Conservation (phyloP, 2,888 invertebrate genomes). For the Melieria omissa region DNA sequence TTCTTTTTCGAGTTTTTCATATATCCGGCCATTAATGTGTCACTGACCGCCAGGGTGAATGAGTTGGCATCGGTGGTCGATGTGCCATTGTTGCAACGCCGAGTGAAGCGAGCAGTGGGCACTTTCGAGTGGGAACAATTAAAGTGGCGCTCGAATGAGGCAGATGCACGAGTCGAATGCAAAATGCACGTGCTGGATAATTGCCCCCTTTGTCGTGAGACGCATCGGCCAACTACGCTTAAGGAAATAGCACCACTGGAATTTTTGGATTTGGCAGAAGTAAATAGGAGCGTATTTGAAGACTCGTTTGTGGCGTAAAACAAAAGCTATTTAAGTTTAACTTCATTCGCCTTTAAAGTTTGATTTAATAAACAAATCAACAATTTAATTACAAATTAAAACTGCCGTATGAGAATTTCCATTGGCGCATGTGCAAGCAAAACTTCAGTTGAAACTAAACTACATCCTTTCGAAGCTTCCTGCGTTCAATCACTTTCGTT, state of each 20-base stretch:
- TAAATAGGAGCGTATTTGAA: slow-evolving; percentile 51
- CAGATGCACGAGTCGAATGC: neutral
- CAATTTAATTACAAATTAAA: no score
- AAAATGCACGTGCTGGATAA: slow-evolving; percentile 21
- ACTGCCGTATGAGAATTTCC: no score
- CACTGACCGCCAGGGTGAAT: slow-evolving; percentile 77
- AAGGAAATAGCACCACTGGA: slow-evolving; percentile 53
- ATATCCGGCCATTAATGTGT: slow-evolving; percentile 84
- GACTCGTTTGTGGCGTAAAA: neutral
- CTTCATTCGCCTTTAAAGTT: neutral
- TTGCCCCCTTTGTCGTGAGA: slow-evolving; percentile 49
- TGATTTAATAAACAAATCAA: no score
- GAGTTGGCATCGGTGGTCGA: slow-evolving; percentile 72
- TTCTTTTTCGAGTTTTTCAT: slow-evolving; percentile 82
- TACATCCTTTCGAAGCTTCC: no score
- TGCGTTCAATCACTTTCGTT: slow-evolving; percentile 62
- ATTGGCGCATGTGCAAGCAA: no score
- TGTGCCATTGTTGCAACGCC: slow-evolving; percentile 38
- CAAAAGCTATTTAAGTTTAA: neutral
- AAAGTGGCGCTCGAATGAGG: neutral
- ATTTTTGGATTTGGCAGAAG: slow-evolving; percentile 57
- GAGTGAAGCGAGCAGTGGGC: slow-evolving; percentile 24
- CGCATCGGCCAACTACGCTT: slow-evolving; percentile 47
- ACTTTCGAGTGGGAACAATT: slow-evolving; percentile 17
- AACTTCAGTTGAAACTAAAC: no score